A percentile compares a stretch with the other conserved stretches of the same genome.
Conservation (phyloP, 2,797 vertebrate genomes). For the Amblyopsis hoosieri region DNA sequence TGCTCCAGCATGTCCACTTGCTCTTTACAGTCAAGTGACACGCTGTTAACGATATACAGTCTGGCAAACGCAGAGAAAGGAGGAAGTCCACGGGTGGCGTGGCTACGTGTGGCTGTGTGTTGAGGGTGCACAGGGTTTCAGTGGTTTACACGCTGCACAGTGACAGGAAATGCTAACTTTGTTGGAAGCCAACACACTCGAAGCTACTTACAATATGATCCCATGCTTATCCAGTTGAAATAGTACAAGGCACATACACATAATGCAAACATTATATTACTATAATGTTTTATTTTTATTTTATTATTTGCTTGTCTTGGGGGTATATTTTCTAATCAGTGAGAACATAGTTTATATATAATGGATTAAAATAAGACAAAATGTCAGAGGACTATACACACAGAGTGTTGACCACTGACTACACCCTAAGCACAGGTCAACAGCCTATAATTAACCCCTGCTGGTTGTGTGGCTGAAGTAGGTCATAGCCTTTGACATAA, state of each 20-base stretch:
- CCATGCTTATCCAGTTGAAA: no score
- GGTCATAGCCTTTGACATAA: slow-evolving; percentile 63
- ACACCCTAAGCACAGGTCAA: not conserved
- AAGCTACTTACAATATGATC: no score
- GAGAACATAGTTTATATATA: no score
- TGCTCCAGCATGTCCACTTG: slow-evolving; percentile 28
- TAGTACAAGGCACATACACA: no score
- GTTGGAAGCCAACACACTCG: slow-evolving; percentile 19
- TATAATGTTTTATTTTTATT: no score
- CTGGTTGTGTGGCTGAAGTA: slow-evolving; percentile 59
- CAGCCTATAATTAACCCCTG: slow-evolving; percentile 56
- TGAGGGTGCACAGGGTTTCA: slow-evolving; percentile 59
- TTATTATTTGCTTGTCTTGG: no score
- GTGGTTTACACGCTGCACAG: slow-evolving; percentile 46
- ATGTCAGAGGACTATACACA: not conserved
- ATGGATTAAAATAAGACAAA: not conserved
- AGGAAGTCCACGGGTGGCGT: slow-evolving; percentile 27
- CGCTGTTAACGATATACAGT: slow-evolving; percentile 12
- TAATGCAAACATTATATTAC: no score
- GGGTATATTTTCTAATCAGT: no score
- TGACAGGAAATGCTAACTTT: slow-evolving; percentile 59
- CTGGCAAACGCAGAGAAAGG: slow-evolving; percentile 33
- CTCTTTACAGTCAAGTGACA: slow-evolving; percentile 27
- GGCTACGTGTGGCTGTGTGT: slow-evolving; percentile 34
- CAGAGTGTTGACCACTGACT: no score